Percentiles rank a stretch among this genome's conserved stretches.
These are phyloP conservation scores for Ephestia elutella DNA, from an alignment of 1,140 invertebrate genomes.

Conservation along the genomic window DNA sequence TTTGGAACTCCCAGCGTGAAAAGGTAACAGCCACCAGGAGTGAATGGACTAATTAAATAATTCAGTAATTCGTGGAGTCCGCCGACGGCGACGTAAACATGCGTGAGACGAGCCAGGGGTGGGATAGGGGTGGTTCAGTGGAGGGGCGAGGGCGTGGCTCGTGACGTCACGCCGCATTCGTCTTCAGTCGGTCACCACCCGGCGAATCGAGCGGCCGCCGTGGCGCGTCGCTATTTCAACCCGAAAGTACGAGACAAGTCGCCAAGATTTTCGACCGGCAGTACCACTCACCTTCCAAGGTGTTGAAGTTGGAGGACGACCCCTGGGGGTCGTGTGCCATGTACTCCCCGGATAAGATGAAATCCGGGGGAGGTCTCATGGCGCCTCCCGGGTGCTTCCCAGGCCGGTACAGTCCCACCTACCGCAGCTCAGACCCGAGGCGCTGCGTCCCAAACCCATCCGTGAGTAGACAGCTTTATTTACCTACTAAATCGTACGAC, in stretches of 20 bases:
- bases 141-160: constrained; percentile 62
- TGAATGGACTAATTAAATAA: constrained; percentile 73
- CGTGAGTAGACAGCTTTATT: constrained; percentile 52
- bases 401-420: constrained; percentile 70
- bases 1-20: constrained; percentile 61
- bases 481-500: background rate
- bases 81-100: constrained; percentile 66
- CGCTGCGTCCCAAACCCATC: constrained; percentile 71
- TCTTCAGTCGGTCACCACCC: constrained; percentile 62
- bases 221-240: constrained; percentile 53
- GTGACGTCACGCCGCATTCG: constrained; percentile 55
- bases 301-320: constrained; percentile 75
- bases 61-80: constrained; percentile 67
- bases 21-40: constrained; percentile 62
- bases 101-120: constrained; percentile 48
- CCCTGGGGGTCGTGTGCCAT: constrained; percentile 74
- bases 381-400: constrained; percentile 71
- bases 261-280: constrained; percentile 75
- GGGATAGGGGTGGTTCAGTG: constrained; percentile 33
- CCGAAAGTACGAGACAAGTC: constrained; percentile 60
- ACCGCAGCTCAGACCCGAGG: constrained; percentile 64
- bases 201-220: constrained; percentile 56
- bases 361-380: constrained; percentile 70
- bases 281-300: constrained; percentile 74
- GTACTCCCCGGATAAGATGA: constrained; percentile 74